Base-by-base conservation (phyloP, 2,113 vertebrate species). In the Amazona vittata region DNA sequence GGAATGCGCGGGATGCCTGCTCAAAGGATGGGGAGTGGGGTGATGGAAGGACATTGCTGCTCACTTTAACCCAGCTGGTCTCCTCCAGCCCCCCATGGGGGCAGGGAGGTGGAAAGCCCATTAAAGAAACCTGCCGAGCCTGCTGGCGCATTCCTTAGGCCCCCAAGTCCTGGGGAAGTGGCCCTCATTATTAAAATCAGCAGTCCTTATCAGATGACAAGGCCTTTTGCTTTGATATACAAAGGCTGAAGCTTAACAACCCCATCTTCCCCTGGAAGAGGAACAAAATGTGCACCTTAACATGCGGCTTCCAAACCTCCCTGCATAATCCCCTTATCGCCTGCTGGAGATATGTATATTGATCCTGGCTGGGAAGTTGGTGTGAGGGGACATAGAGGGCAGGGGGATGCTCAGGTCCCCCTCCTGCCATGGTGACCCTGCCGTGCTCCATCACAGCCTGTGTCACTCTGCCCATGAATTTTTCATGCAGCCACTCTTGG, bases 111-210 rank as follows among this genome's bases (percentile, higher is more conserved):
- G 90, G 91, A 83, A 90, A 95, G 85, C 19, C 39, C 79, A 83
- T 96, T 90, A 70, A 67, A 95, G 92, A 92, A 89, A 83, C 94
- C 94, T 53, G 94, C 93, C 20, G 12, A 97, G 92, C 71, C 91
- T 73, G 97, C 93, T 95, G 97, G 95, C 93, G 93, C 97, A 95
- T 97, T 94, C 95, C 81, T 88, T 33, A 47, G 83, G 88, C 90
- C 94, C 86, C 86, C 86, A 87, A 96, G 96, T 96, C 79, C 90
- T 67, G 95, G 80, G 55, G 93, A 96, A 98, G 95, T 94, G 89
- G 96, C 93, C 96, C 93, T 96, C 94, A 96, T 97, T 97, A 95
- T 96, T 97, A 86, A 96, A 96, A 97, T 96, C 90, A 95, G 96
- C 86, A 90, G 65, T 89, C 76, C 93, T 96, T 96, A 95, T 94